phyloP scores from a whole-genome alignment of 1,140 invertebrate genomes.

The Cardiocondyla obscurior region DNA sequence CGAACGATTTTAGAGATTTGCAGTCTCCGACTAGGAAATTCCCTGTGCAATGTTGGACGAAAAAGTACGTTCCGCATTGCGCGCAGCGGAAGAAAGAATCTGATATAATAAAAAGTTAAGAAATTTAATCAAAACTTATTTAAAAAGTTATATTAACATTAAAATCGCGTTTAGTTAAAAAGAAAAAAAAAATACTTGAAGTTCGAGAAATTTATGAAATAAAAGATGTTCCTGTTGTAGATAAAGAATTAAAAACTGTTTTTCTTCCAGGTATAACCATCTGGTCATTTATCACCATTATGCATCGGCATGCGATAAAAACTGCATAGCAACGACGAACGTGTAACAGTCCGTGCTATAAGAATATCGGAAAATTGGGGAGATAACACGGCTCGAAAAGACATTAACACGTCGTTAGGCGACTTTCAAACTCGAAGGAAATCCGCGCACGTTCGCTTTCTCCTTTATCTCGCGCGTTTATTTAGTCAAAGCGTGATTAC shows the following conservation, averaged over 20 bases:
- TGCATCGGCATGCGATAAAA: slow-evolving; percentile 9
- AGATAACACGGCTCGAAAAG: slow-evolving; percentile 17
- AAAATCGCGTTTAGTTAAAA: background rate
- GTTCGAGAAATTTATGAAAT: too few relatives aligned
- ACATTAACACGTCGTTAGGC: slow-evolving; percentile 5
- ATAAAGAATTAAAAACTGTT: background rate
- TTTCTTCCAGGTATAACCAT: background rate
- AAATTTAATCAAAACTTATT: background rate
- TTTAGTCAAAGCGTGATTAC: slow-evolving; percentile 9
- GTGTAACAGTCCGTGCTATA: background rate
- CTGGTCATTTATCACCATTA: background rate
- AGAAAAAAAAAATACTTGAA: background rate
- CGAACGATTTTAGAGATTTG: background rate
- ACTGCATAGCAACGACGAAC: background rate
- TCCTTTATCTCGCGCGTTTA: slow-evolving; percentile 9
- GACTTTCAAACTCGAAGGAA: slow-evolving; percentile 31
- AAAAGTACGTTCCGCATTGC: background rate
- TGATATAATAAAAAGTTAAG: background rate
- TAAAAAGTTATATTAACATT: background rate
- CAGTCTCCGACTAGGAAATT: background rate
- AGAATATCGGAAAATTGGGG: slow-evolving; percentile 7
- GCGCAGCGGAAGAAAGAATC: background rate
- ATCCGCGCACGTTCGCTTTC: slow-evolving; percentile 19
- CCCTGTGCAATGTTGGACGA: background rate
- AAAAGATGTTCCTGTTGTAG: background rate